Evolutionary conservation across 2,113 vertebrate species (phyloP).

Genomic region (Illadopsis cleaveri): DNA sequence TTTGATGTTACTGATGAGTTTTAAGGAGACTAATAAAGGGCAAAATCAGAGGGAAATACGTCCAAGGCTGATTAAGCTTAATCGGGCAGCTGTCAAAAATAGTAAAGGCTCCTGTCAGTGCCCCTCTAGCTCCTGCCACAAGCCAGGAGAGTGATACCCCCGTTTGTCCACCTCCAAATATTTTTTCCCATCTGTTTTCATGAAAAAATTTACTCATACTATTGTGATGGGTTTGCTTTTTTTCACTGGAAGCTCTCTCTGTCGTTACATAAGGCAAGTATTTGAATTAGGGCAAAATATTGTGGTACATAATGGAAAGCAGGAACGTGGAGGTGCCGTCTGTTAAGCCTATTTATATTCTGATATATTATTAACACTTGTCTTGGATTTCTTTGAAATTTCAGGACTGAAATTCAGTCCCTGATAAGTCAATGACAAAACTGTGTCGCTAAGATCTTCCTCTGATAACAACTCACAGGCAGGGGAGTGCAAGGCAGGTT

Average conservation of each 20-base stretch:
- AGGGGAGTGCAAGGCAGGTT: background rate
- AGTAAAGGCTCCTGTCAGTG: background rate
- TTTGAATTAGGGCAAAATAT: background rate
- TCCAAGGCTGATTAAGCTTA: background rate
- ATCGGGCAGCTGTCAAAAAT: background rate
- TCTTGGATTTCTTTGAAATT: conserved; percentile 25
- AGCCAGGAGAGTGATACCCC: background rate
- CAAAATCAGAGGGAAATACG: background rate
- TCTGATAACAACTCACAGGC: background rate
- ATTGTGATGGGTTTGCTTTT: background rate
- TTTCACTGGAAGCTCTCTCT: background rate
- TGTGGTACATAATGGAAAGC: background rate
- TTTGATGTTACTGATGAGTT: background rate
- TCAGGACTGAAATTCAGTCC: background rate
- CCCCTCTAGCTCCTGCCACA: background rate
- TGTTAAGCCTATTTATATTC: background rate
- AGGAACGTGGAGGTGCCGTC: background rate
- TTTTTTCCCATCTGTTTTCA: background rate
- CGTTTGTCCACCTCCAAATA: background rate
- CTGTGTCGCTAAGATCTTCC: background rate
- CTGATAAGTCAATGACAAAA: conserved; percentile 10
- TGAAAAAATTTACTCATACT: background rate
- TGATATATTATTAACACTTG: conserved; percentile 19
- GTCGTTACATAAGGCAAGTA: background rate
- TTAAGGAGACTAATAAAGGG: background rate